Conservation (phyloP, 2,797 vertebrate genomes). For the Phrynocephalus forsythii region DNA sequence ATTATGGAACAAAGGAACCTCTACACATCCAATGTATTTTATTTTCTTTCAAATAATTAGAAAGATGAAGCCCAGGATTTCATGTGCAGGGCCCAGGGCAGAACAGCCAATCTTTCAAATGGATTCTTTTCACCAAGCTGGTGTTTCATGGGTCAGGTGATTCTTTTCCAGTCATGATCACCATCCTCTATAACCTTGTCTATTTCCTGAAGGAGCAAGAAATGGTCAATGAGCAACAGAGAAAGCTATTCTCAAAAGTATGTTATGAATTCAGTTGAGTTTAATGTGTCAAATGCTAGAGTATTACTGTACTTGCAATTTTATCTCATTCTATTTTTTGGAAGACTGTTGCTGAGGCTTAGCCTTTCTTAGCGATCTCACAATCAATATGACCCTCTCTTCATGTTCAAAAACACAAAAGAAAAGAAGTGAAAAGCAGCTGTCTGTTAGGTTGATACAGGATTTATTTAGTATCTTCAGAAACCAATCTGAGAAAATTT, state of each 20-base stretch:
- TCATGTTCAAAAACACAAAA: slow-evolving; percentile 75
- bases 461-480: slow-evolving; percentile 89
- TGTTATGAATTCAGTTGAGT: slow-evolving; percentile 70
- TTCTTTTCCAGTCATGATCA: slow-evolving; percentile 71
- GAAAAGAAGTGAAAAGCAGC: slow-evolving; percentile 78
- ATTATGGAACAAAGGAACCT: background rate
- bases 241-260: slow-evolving; percentile 66
- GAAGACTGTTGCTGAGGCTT: slow-evolving; percentile 79
- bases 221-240: slow-evolving; percentile 70
- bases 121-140: slow-evolving; percentile 50
- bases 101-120: slow-evolving; percentile 37
- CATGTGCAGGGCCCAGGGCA: slow-evolving; percentile 18
- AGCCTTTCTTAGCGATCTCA: slow-evolving; percentile 78
- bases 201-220: slow-evolving; percentile 73
- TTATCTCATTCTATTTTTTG: slow-evolving; percentile 69
- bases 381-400: slow-evolving; percentile 78
- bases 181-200: slow-evolving; percentile 65
- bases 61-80: slow-evolving; percentile 34
- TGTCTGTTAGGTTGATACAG: slow-evolving; percentile 83
- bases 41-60: background rate
- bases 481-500: slow-evolving; percentile 93
- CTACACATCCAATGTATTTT: background rate
- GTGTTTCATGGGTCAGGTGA: slow-evolving; percentile 67
- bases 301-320: slow-evolving; percentile 68
- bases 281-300: slow-evolving; percentile 71